phyloP scores from a whole-genome alignment of 2,888 invertebrate genomes.

The Athrips mouffetella region DNA sequence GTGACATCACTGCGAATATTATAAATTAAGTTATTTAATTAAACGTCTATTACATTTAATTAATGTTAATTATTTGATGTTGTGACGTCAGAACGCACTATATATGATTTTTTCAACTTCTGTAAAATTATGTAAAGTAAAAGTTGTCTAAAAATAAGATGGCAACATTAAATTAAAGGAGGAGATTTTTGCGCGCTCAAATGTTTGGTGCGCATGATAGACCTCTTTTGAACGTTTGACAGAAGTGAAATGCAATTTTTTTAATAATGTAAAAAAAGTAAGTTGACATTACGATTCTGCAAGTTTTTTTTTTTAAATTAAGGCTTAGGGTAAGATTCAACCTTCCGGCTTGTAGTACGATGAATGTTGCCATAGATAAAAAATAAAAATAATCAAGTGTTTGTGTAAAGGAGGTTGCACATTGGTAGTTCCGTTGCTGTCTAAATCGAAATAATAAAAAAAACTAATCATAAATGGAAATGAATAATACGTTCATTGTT shows the following conservation, averaged over 20 bases:
- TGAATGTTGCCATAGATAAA: slow-evolving; percentile 69
- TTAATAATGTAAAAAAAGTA: slow-evolving; percentile 41
- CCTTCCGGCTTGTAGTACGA: slow-evolving; percentile 35
- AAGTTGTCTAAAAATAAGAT: not conserved
- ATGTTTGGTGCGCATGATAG: too few species aligned
- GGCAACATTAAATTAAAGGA: too few species aligned
- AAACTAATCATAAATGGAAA: too few species aligned
- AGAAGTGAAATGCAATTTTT: slow-evolving; percentile 41
- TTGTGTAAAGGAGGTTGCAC: slow-evolving; percentile 38
- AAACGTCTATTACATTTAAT: slow-evolving; percentile 38
- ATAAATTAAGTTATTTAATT: slow-evolving; percentile 62
- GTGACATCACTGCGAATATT: slow-evolving; percentile 70
- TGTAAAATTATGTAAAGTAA: slow-evolving; percentile 13
- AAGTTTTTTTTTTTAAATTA: slow-evolving; percentile 37
- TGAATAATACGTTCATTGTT: too few species aligned
- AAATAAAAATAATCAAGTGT: slow-evolving; percentile 47
- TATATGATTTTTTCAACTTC: slow-evolving; percentile 35
- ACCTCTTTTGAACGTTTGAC: slow-evolving; percentile 2
- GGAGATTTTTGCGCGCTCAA: too few species aligned
- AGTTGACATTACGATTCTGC: slow-evolving; percentile 45
- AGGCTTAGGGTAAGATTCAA: slow-evolving; percentile 59
- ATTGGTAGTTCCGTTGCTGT: not conserved
- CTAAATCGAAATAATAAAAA: too few species aligned
- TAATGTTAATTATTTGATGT: slow-evolving; percentile 44
- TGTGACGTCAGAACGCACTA: slow-evolving; percentile 64